Conservation (phyloP, 2,113 vertebrate species). For the Semnornis frantzii region DNA sequence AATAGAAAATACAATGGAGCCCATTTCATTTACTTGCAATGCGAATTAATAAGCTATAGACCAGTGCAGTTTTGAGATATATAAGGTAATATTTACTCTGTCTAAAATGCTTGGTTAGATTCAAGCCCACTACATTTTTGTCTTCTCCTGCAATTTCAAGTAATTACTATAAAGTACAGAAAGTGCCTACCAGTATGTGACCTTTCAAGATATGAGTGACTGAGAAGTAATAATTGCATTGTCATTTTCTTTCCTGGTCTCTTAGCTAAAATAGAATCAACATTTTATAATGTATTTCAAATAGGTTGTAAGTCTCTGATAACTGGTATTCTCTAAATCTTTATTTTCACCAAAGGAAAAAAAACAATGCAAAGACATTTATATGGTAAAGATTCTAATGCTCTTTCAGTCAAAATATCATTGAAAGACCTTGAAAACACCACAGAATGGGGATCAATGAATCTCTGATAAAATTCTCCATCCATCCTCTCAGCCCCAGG, state of each 20-base stretch:
- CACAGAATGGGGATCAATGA: not conserved
- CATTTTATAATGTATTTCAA: not conserved
- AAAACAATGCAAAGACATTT: not conserved
- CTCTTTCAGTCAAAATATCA: not conserved
- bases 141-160: not conserved
- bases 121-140: not conserved
- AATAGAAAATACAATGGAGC: not conserved
- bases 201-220: not conserved
- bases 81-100: not conserved
- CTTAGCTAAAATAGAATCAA: not conserved
- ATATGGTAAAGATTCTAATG: not conserved
- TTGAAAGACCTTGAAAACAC: constrained; percentile 3
- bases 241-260: not conserved
- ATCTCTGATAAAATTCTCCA: not conserved
- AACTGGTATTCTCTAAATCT: not conserved
- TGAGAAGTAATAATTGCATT: not conserved
- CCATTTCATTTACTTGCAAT: not conserved
- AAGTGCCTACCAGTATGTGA: not conserved
- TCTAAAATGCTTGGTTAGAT: not conserved
- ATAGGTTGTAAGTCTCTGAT: not conserved
- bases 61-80: not conserved
- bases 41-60: not conserved
- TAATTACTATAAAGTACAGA: not conserved
- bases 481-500: not conserved
- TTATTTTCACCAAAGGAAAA: not conserved